Evolutionary conservation across 2,797 vertebrate genomes (phyloP).

Genomic region (Oryzias dopingdopingensis): DNA sequence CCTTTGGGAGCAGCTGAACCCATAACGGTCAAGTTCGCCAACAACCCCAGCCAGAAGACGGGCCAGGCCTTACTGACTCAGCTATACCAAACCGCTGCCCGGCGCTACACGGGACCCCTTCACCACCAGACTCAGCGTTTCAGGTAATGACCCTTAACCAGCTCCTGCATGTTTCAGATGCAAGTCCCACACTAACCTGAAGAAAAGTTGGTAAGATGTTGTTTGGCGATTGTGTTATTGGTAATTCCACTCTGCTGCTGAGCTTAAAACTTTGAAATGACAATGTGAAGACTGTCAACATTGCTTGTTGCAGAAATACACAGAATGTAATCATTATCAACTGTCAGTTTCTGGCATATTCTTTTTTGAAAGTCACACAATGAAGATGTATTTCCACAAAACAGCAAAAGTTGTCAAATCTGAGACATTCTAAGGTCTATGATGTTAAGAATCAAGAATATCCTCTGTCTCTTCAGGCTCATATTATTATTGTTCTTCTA

Average conservation of each 20-base stretch:
- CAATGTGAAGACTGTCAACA: slow-evolving; percentile 27
- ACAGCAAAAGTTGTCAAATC: slow-evolving; percentile 25
- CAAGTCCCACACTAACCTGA: slow-evolving; percentile 28
- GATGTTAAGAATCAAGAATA: slow-evolving; percentile 13
- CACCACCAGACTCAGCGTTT: slow-evolving; percentile 95
- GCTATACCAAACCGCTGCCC: slow-evolving; percentile 92
- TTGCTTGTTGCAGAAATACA: slow-evolving; percentile 26
- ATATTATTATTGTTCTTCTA: slow-evolving; percentile 34
- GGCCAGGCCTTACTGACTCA: slow-evolving; percentile 93
- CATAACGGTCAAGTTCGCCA: slow-evolving; percentile 97
- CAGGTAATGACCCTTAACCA: slow-evolving; percentile 79
- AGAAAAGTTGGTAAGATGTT: slow-evolving; percentile 17
- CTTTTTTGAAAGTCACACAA: slow-evolving; percentile 10
- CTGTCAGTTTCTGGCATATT: slow-evolving; percentile 8
- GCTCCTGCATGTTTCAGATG: slow-evolving; percentile 4
- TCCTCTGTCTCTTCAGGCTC: slow-evolving; percentile 33
- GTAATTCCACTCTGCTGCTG: slow-evolving; percentile 33
- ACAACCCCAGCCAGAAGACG: slow-evolving; percentile 96
- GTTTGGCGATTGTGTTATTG: slow-evolving; percentile 30
- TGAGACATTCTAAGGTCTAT: slow-evolving; percentile 21
- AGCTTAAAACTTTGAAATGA: slow-evolving; percentile 15
- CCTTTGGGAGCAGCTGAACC: slow-evolving; percentile 90
- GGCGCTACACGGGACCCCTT: slow-evolving; percentile 90
- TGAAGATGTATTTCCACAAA: slow-evolving; percentile 30
- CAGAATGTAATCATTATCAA: slow-evolving; percentile 13